Base-by-base conservation (phyloP, 1,140 invertebrate species). In the Pseudomyrmex sp. region DNA sequence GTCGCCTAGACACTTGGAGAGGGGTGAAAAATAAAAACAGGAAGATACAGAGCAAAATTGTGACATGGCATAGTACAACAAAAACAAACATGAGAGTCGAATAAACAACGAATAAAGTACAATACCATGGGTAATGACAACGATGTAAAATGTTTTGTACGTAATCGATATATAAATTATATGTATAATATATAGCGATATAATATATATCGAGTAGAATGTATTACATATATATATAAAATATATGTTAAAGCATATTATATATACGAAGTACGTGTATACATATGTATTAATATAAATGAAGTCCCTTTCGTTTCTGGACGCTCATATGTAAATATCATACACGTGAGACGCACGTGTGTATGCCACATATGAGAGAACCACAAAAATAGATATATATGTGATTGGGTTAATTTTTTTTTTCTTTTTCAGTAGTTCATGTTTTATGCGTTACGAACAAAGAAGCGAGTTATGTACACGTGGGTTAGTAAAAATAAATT, bases 371-470 rank as follows among this genome's bases (percentile, higher is more conserved):
- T 85, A 77, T 85, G 83, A 86, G 82, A 84, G 88, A 65, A 35
- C 50, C 59, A 59, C 88, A 80, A 35, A 35, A 80, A 89, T 83
- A 85, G 66, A 85, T 89, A 89, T 85, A 87, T 84, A 82, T 87
- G 85, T 76, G 91, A 90, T 91, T 89, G 84, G 90, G 90, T 92
- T 92, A 92, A 92, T 92, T 85, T 35, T 35, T 7, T 7, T 35
- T 35, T 35, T 35, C 5, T 35, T 35, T 35, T 35, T 35, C 90
- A 93, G 91, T 92, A 93, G 91, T 91, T 92, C 90, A 93, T 91
- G 93, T 93, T 91, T 93, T 91, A 94, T 94, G 93, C 93, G 92
- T 94, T 94, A 94, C 93, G 92, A 94, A 94, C 93, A 94, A 94
- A 94, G 90, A 94, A 94, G 93, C 93, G 90, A 91, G 92, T 93